Evolutionary conservation across 2,113 vertebrate genomes (phyloP).

Genomic region (Rhegmatorhina hoffmannsi): DNA sequence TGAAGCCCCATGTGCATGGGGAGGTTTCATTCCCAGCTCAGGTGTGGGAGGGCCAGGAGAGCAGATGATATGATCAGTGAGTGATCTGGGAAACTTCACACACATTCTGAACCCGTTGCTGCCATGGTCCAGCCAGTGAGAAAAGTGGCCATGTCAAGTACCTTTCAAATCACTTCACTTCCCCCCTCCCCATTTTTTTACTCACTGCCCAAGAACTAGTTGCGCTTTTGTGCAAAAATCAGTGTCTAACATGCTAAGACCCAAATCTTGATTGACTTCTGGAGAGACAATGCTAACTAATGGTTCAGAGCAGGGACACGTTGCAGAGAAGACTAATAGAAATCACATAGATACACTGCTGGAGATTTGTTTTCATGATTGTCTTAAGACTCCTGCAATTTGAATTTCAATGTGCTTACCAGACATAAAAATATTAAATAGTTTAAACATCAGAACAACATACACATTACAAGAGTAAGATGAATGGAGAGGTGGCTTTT

Average conservation of each 20-base stretch:
- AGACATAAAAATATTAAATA: not conserved
- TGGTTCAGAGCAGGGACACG: not conserved
- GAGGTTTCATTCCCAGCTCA: not conserved
- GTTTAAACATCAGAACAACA: not conserved
- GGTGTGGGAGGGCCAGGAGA: not conserved
- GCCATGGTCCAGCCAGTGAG: not conserved
- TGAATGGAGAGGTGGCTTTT: not conserved
- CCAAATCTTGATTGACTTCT: not conserved
- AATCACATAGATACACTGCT: not conserved
- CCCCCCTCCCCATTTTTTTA: not conserved
- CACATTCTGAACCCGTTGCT: not conserved
- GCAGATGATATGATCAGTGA: not conserved
- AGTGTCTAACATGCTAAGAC: not conserved
- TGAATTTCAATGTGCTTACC: not conserved
- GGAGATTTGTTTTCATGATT: not conserved
- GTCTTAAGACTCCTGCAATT: not conserved
- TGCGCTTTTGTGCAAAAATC: not conserved
- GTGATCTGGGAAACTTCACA: not conserved
- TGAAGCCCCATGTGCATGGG: not conserved
- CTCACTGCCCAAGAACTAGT: not conserved
- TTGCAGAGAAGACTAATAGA: not conserved
- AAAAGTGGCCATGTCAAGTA: not conserved
- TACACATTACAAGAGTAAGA: not conserved
- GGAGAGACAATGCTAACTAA: not conserved
- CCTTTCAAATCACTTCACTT: not conserved